These are phyloP conservation scores for Natrix natrix DNA, from an alignment of 2,797 vertebrate species.

Conservation along the genomic window DNA sequence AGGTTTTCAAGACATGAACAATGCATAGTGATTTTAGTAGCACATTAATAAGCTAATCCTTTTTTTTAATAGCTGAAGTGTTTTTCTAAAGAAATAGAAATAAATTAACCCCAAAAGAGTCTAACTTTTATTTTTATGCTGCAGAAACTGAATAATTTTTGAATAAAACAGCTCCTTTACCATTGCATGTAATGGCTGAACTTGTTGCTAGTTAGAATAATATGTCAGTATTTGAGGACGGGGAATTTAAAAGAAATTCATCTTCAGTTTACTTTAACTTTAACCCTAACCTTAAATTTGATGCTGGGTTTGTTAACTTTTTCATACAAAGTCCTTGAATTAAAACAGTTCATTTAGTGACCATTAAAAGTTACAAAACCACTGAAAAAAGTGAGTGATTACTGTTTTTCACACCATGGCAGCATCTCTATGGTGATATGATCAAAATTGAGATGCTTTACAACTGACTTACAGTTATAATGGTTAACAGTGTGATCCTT, in stretches of 20 bases:
- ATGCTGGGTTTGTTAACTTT: conserved; percentile 71
- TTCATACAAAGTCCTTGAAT: conserved; percentile 46
- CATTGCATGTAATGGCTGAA: conserved; percentile 73
- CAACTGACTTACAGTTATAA: not conserved
- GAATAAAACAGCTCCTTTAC: conserved; percentile 85
- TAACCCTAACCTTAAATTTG: conserved; percentile 30
- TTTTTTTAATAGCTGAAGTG: conserved; percentile 33
- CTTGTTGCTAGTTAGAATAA: conserved; percentile 77
- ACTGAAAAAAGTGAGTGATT: not conserved
- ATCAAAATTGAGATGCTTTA: not conserved
- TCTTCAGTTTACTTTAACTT: conserved; percentile 65
- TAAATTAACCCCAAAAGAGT: conserved; percentile 62
- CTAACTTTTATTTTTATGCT: conserved; percentile 64
- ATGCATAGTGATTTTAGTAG: conserved; percentile 18
- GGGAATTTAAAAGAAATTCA: conserved; percentile 71
- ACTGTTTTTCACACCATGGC: not conserved
- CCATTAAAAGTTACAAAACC: not conserved
- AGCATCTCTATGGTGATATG: not conserved
- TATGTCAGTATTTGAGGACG: conserved; percentile 65
- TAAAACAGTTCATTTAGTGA: not conserved
- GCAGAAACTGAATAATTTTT: conserved; percentile 74
- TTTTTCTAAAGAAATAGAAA: conserved; percentile 63
- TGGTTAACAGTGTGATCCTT: not conserved
- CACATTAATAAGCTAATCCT: conserved; percentile 43
- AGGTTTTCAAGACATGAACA: conserved; percentile 54